A percentile compares a stretch with the other conserved stretches of the same genome.
phyloP scores from a whole-genome alignment of 2,888 invertebrate genomes.

The Gandaritis pyraliata region DNA sequence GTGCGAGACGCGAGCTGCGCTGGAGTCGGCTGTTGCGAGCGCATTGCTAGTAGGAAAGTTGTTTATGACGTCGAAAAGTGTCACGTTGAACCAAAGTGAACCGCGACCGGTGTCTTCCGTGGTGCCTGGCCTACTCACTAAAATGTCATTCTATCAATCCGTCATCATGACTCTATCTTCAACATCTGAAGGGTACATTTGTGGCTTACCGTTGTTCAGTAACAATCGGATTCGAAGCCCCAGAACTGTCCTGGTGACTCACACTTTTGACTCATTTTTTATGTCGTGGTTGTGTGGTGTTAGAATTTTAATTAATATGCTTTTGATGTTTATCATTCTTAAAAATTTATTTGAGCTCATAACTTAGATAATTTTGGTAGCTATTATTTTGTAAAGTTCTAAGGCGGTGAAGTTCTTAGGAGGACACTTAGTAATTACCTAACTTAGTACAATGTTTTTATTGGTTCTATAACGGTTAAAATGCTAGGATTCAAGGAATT shows the following conservation, averaged over 20 bases:
- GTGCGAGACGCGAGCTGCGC: conserved; percentile 61
- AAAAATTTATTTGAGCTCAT: not conserved
- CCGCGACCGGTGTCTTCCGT: conserved; percentile 76
- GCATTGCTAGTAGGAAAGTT: conserved; percentile 84
- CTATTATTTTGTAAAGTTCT: not conserved
- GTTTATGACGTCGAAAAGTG: conserved; percentile 83
- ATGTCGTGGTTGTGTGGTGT: conserved; percentile 22
- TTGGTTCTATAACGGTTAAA: too few species aligned
- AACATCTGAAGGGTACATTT: conserved; percentile 51
- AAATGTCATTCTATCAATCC: conserved; percentile 82
- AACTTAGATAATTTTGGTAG: not conserved
- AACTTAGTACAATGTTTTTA: too few species aligned
- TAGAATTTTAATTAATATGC: conserved; percentile 15
- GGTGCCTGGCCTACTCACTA: conserved; percentile 80
- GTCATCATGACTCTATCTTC: conserved; percentile 77
- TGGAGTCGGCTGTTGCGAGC: conserved; percentile 55
- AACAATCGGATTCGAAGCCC: conserved; percentile 57
- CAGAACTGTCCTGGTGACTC: conserved; percentile 54
- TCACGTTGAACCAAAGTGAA: conserved; percentile 84
- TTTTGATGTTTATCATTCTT: conserved; percentile 7
- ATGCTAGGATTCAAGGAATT: not conserved
- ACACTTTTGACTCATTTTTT: conserved; percentile 39
- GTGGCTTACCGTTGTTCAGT: conserved; percentile 61
- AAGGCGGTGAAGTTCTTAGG: too few species aligned
- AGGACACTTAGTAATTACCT: too few species aligned